Base-by-base conservation (phyloP, 1,140 invertebrate species). In the Dolichoris vasculosae region DNA sequence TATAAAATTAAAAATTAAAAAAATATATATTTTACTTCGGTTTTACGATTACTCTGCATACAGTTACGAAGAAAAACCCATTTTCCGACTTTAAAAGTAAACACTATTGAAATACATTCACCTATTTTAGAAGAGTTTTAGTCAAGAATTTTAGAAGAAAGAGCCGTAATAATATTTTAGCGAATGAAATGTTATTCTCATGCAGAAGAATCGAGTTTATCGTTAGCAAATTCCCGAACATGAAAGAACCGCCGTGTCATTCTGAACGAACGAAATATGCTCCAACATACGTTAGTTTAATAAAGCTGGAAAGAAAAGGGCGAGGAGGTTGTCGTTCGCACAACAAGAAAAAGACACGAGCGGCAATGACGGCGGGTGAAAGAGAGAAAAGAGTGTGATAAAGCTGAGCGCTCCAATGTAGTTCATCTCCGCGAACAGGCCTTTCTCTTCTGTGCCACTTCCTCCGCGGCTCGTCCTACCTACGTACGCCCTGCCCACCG, bases 381-480 rank as follows among this genome's bases (percentile, higher is more conserved):
- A 82, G 78, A 88, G 82, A 82, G 82, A n/a, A n/a, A 87, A 88
- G 88, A 87, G 85, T 87, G 86, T 17, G 43, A 88, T 85, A 63
- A 84, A 89, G 89, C 88, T 88, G 83, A 87, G 89, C 48, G 86
- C 76, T 84, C 85, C 88, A 93, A 93, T 93, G 91, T 93, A 93
- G 93, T 93, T 92, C 93, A 93, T 92, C 91, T 90, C 89, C 88
- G 87, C 89, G 88, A 88, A 83, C 87, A 89, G 89, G 89, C 92
- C 93, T 93, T 93, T 93, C 92, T 93, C 92, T 93, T 93, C 90
- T 93, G 92, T 93, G 91, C 93, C 90, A 93, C 93, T 93, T 93
- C 17, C 23, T 48, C 1, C 89, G n/a, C 0, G 4, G 83, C 80
- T 75, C 3, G 7, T 38, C n/a, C 38, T 67, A 87, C 85, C 86